Percentiles rank a stretch among this genome's conserved stretches.
phyloP scores from a whole-genome alignment of 2,888 invertebrate species.

The Lithophane leautieri region DNA sequence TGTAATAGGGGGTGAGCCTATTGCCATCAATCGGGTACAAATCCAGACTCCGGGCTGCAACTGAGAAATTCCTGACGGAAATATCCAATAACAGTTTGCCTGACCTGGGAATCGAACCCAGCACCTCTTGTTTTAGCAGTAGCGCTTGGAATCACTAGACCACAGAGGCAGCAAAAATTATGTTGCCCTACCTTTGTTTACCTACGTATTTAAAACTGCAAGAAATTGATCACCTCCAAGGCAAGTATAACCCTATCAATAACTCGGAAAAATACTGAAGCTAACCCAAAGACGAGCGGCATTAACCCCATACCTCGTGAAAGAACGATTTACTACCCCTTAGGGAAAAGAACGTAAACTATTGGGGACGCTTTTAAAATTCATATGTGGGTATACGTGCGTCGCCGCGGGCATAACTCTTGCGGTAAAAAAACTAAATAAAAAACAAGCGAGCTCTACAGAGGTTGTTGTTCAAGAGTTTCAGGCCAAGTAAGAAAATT shows the following conservation, averaged over 20 bases:
- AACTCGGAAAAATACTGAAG: conserved; percentile 20
- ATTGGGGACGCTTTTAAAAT: conserved; percentile 58
- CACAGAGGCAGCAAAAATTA: not conserved
- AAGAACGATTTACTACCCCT: conserved; percentile 54
- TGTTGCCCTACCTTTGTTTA: not conserved
- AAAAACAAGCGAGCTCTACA: conserved; percentile 26
- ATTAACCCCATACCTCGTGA: conserved; percentile 34
- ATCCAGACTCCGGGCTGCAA: too few relatives aligned
- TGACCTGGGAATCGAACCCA: too few relatives aligned
- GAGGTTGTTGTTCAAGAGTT: conserved; percentile 16
- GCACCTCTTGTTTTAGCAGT: too few relatives aligned
- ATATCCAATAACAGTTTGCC: too few relatives aligned
- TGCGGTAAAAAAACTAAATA: conserved; percentile 24
- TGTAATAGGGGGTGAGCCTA: too few relatives aligned
- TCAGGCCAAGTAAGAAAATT: conserved; percentile 2
- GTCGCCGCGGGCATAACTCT: conserved; percentile 18
- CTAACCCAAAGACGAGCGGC: conserved; percentile 27
- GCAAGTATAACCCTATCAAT: conserved; percentile 11
- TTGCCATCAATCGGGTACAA: too few relatives aligned
- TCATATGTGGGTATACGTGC: conserved; percentile 50
- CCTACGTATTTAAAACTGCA: not conserved
- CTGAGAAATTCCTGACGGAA: too few relatives aligned
- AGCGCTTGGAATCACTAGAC: too few relatives aligned
- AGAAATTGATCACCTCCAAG: not conserved
- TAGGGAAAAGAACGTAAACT: conserved; percentile 50